Evolutionary conservation across 2,113 vertebrate species (phyloP).

Genomic region (Zapornia atra): DNA sequence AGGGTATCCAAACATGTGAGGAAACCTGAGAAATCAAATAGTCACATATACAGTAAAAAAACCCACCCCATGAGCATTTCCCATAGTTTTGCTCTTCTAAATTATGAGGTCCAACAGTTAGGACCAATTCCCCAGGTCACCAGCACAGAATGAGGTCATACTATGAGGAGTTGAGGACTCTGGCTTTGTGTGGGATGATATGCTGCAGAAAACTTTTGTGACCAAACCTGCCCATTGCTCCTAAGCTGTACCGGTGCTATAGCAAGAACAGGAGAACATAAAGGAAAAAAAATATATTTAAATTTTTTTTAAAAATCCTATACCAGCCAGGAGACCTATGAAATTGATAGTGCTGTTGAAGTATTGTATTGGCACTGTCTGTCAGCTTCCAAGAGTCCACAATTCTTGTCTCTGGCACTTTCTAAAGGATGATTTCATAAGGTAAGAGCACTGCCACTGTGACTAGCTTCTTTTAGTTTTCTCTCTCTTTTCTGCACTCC

Average conservation of each 20-base stretch:
- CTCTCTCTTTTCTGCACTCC: neutral
- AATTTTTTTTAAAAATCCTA: too few relatives aligned
- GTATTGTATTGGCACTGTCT: neutral
- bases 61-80: neutral
- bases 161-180: neutral
- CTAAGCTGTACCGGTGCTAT: neutral
- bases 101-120: neutral
- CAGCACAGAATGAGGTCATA: fast-evolving
- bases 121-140: neutral
- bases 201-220: neutral
- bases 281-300: neutral
- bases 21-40: constrained; percentile 56
- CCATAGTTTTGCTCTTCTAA: neutral
- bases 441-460: neutral
- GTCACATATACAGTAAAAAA: neutral
- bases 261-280: neutral
- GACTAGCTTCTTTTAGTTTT: neutral
- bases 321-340: neutral
- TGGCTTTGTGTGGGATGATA: neutral
- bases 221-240: neutral
- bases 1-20: constrained; percentile 31
- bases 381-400: neutral
- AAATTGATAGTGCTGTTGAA: neutral
- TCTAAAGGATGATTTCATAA: neutral
- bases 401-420: neutral